Conservation (phyloP, 2,797 vertebrate species). For the Acrocephalus scirpaceus region DNA sequence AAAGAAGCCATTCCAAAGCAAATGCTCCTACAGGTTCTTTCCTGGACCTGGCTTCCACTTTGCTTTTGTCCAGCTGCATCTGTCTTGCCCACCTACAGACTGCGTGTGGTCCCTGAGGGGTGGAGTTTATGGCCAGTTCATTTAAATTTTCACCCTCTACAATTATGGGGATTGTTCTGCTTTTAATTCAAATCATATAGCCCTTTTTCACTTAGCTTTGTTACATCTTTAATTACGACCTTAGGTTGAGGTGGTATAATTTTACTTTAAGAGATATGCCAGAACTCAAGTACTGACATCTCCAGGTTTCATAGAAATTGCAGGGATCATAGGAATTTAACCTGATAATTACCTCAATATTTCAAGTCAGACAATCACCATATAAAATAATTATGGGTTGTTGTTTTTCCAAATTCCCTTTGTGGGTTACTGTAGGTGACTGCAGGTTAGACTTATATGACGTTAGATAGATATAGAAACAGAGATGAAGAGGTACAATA, state of each 20-base stretch:
- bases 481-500: neutral
- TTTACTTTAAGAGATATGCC: constrained; percentile 72
- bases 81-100: neutral
- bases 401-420: constrained; percentile 73
- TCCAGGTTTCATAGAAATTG: constrained; percentile 76
- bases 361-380: constrained; percentile 73
- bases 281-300: constrained; percentile 65
- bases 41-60: neutral
- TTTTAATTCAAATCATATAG: constrained; percentile 22
- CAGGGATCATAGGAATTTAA: constrained; percentile 80
- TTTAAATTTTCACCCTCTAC: neutral
- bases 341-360: constrained; percentile 78
- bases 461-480: neutral
- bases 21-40: neutral
- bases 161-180: neutral
- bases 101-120: neutral
- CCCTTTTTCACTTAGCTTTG: constrained; percentile 71
- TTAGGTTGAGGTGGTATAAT: constrained; percentile 74
- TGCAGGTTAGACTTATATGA: constrained; percentile 26
- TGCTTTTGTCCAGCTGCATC: neutral
- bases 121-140: neutral
- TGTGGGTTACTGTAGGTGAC: constrained; percentile 51
- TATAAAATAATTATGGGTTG: constrained; percentile 78
- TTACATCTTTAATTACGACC: constrained; percentile 78
- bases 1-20: neutral